Evolutionary conservation across 92 coral and sea anemone genomes (phyloP).

Genomic region (Chrysogorgia sp.): DNA sequence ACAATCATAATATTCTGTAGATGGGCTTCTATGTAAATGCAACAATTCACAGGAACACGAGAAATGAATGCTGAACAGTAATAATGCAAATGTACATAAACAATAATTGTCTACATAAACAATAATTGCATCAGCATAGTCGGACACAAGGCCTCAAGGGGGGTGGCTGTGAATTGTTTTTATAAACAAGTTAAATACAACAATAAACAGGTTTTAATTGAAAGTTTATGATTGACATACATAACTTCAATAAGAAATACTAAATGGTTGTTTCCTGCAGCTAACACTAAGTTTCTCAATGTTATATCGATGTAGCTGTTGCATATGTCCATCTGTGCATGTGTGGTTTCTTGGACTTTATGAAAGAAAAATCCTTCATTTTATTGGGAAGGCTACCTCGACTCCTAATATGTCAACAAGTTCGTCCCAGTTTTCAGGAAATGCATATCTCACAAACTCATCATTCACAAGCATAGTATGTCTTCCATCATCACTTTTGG

Average conservation of each 20-base stretch:
- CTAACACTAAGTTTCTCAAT: slow-evolving; percentile 28
- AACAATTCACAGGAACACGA: too few species aligned
- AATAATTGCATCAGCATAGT: too few species aligned
- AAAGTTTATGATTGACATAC: neutral
- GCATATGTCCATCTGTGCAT: neutral
- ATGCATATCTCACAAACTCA: slow-evolving; percentile 5
- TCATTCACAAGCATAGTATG: slow-evolving; percentile 21
- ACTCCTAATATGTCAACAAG: slow-evolving; percentile 27
- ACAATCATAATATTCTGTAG: too few species aligned
- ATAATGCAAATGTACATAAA: too few species aligned
- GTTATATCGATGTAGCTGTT: slow-evolving; percentile 8
- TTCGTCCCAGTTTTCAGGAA: slow-evolving; percentile 30
- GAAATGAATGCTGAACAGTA: too few species aligned
- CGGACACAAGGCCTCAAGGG: too few species aligned
- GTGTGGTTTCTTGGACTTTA: slow-evolving; percentile 16
- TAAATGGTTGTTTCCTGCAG: slow-evolving; percentile 26
- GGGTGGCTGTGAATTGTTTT: too few species aligned
- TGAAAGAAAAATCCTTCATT: slow-evolving; percentile 11
- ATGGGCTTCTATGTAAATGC: too few species aligned
- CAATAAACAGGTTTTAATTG: neutral
- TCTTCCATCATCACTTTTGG: slow-evolving; percentile 3
- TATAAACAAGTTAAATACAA: neutral
- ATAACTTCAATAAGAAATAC: neutral
- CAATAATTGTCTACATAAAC: too few species aligned
- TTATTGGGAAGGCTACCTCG: slow-evolving; percentile 20